phyloP scores from a whole-genome alignment of 2,797 vertebrate species.

The Leptoclinus maculatus region DNA sequence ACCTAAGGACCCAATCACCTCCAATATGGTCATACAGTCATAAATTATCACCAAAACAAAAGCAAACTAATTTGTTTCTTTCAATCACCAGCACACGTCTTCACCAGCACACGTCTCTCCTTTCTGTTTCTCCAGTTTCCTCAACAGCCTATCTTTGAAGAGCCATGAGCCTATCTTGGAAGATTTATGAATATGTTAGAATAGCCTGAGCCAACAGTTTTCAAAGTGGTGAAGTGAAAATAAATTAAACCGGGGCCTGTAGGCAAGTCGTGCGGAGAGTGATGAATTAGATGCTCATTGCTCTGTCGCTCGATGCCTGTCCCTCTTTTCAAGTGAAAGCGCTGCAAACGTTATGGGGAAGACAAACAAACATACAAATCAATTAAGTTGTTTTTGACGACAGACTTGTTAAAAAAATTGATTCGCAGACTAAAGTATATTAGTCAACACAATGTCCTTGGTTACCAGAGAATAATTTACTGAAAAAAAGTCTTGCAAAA shows the following conservation, averaged over 20 bases:
- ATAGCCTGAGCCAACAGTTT: slow-evolving; percentile 89
- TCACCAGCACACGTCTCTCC: slow-evolving; percentile 50
- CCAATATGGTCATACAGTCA: slow-evolving; percentile 70
- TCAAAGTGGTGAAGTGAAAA: slow-evolving; percentile 88
- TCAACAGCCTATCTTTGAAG: slow-evolving; percentile 80
- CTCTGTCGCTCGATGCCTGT: slow-evolving; percentile 73
- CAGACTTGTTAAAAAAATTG: slow-evolving; percentile 65
- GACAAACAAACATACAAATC: slow-evolving; percentile 77
- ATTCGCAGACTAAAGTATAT: slow-evolving; percentile 63
- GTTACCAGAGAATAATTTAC: slow-evolving; percentile 50
- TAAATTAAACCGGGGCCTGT: slow-evolving; percentile 86
- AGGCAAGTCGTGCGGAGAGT: slow-evolving; percentile 83
- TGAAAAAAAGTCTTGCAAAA: slow-evolving; percentile 42
- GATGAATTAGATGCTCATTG: slow-evolving; percentile 88
- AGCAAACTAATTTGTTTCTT: slow-evolving; percentile 76
- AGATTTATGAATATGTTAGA: slow-evolving; percentile 90
- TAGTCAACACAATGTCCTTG: slow-evolving; percentile 59
- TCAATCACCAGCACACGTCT: slow-evolving; percentile 49
- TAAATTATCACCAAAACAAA: slow-evolving; percentile 81
- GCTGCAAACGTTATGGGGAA: slow-evolving; percentile 63
- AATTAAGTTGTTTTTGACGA: slow-evolving; percentile 75
- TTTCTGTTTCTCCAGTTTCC: slow-evolving; percentile 62
- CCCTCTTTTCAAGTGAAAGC: slow-evolving; percentile 69
- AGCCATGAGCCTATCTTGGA: slow-evolving; percentile 81
- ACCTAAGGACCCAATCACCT: slow-evolving; percentile 69